Evolutionary conservation across 30 jellyfish, hydroid and myxozoan genomes (phyloP), one percentile per base, ranked within the genome.

Genomic region (Pseudorhiza aurosa): DNA sequence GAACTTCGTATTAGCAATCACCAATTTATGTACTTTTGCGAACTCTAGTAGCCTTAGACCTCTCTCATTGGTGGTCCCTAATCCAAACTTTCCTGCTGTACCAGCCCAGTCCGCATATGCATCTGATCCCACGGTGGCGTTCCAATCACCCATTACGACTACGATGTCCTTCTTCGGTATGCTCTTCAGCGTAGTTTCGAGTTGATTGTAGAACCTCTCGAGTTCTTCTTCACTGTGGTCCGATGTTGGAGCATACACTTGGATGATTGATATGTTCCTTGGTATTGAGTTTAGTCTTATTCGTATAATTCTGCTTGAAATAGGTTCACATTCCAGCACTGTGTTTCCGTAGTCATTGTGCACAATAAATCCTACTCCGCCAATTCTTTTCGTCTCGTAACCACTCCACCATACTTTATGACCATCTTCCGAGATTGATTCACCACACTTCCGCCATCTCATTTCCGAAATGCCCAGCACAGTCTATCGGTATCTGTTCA

Each of bases 341-440:
- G 24, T 29, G 37, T 73, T 73, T 36, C 19, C 77, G 24, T 32
- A 8, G 32, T 55, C 81, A 4, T 40, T 32, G 36, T 75, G 65
- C 33, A 33, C 65, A 18, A 75, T 31, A 39, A 75, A 75, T 21
- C 86, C 86, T 27, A 75, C 88, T 55, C 79, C 88, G 6, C 24
- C 65, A 36, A 9, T 26, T 15, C 58, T 31, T 39, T 75, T 75
- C 67, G 5, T 6, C 4, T 28, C 40, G 79, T 56, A 65, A 42
- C 88, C 88, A 75, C 81, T 75, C 64, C 78, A 75, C 88, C 82
- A 75, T 17, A 58, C 79, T 24, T 42, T 55, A 46, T 75, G 81
- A 15, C 88, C 88, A 12, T 75, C 81, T 24, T 75, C 82, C 21
- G 81, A 30, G 68, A 75, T 35, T 22, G 68, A 30, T 39, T 75